Percentiles rank a stretch among this genome's conserved stretches.
Conservation (phyloP, 2,113 vertebrate species). For the Irena cyanogastra region DNA sequence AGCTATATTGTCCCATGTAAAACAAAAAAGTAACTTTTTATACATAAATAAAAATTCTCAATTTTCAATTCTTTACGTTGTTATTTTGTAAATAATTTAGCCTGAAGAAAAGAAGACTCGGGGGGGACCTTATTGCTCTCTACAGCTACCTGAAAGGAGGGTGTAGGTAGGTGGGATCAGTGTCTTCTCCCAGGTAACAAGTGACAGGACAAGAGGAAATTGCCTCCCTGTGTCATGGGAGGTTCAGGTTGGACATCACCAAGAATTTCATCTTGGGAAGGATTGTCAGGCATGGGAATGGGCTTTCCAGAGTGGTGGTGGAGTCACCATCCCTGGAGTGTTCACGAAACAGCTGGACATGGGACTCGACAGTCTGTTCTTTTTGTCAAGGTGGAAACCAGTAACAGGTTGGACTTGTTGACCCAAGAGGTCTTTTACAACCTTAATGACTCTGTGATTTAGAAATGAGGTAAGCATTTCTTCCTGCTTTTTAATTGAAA, state of each 20-base stretch:
- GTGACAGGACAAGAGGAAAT: not conserved
- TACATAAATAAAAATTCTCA: not conserved
- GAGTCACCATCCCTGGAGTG: not conserved
- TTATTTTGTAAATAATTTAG: not conserved
- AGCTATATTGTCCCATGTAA: not conserved
- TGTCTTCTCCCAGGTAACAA: not conserved
- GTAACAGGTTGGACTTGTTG: not conserved
- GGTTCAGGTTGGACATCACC: not conserved
- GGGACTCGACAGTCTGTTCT: no score
- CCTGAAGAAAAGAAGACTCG: not conserved
- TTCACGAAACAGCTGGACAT: not conserved
- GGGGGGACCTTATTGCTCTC: not conserved
- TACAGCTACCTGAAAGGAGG: not conserved
- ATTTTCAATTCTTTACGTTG: not conserved
- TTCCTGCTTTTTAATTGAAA: not conserved
- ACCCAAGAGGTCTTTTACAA: not conserved
- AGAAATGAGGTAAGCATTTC: not conserved
- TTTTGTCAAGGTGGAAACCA: not conserved
- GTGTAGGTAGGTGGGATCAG: not conserved
- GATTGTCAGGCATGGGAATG: not conserved
- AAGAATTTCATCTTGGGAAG: rapidly evolving
- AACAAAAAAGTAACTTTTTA: not conserved
- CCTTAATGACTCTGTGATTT: not conserved
- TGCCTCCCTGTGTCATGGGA: not conserved
- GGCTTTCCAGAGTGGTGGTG: not conserved